Percentiles rank a stretch among this genome's conserved stretches.
phyloP scores from a whole-genome alignment of 2,797 vertebrate genomes.

The Myotis findleyi region DNA sequence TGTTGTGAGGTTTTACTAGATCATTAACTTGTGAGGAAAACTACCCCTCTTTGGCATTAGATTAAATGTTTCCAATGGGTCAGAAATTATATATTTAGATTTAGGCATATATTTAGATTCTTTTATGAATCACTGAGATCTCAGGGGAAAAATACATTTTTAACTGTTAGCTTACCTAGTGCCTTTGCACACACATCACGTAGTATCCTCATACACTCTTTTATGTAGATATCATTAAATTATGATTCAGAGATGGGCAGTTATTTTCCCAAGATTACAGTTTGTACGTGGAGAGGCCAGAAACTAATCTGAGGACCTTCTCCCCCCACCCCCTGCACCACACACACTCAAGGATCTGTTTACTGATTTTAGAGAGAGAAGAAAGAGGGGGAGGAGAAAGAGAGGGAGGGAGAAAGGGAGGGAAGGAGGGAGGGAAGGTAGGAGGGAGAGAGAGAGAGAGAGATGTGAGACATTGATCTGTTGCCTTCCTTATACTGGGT shows the following conservation, averaged over 20 bases:
- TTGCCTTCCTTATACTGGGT: not conserved
- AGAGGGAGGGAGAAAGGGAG: too few species aligned
- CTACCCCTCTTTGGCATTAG: not conserved
- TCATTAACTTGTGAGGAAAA: not conserved
- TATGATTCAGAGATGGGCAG: not conserved
- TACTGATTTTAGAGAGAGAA: not conserved
- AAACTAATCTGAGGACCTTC: not conserved
- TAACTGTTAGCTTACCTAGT: not conserved
- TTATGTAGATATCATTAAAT: not conserved
- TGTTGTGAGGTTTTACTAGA: not conserved
- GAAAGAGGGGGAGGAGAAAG: not conserved
- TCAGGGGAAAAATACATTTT: not conserved
- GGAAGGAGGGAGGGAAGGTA: too few species aligned
- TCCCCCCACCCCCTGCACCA: not conserved
- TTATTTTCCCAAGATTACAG: not conserved
- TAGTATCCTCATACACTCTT: not conserved
- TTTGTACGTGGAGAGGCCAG: not conserved
- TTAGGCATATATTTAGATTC: not conserved
- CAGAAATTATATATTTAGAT: not conserved
- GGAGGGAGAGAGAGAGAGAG: not conserved
- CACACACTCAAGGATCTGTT: not conserved
- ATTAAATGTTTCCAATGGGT: not conserved
- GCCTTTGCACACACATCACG: not conserved
- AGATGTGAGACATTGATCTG: not conserved
- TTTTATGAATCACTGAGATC: not conserved